A percentile compares a stretch with the other conserved stretches of the same genome.
Evolutionary conservation across 2,888 invertebrate species (phyloP).

Genomic region (Mystacides longicornis): DNA sequence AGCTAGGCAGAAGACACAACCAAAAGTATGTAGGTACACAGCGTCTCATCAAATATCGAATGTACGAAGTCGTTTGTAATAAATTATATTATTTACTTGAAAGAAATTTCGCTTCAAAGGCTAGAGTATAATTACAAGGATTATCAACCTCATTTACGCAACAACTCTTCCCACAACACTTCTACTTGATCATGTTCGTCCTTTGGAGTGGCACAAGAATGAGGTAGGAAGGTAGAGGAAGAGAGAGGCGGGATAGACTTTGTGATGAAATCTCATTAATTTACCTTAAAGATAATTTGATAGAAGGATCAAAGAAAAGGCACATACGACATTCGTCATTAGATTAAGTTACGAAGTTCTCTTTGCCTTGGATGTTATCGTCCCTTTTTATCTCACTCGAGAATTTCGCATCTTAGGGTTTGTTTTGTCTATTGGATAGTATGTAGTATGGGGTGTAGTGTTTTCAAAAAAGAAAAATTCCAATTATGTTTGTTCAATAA

Average conservation of each 20-base stretch:
- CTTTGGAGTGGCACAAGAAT: background rate
- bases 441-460: too few species aligned
- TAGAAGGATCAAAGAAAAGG: background rate
- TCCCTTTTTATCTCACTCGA: background rate
- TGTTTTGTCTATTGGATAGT: too few species aligned
- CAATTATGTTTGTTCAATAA: too few species aligned
- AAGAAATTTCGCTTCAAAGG: background rate
- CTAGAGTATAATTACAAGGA: background rate
- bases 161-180: background rate
- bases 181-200: background rate
- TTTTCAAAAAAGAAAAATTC: too few species aligned
- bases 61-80: too few species aligned
- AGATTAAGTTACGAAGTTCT: background rate
- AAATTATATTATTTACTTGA: background rate
- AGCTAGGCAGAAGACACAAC: too few species aligned
- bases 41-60: too few species aligned
- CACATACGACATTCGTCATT: background rate
- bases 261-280: background rate
- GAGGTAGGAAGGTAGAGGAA: background rate
- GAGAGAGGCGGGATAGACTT: too few species aligned
- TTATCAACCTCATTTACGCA: background rate
- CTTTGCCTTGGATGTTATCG: background rate
- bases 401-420: too few species aligned
- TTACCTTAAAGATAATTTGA: constrained; percentile 1
- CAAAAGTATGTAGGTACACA: too few species aligned